Evolutionary conservation across 2,113 vertebrate species (phyloP).

Genomic region (Asarcornis scutulata): DNA sequence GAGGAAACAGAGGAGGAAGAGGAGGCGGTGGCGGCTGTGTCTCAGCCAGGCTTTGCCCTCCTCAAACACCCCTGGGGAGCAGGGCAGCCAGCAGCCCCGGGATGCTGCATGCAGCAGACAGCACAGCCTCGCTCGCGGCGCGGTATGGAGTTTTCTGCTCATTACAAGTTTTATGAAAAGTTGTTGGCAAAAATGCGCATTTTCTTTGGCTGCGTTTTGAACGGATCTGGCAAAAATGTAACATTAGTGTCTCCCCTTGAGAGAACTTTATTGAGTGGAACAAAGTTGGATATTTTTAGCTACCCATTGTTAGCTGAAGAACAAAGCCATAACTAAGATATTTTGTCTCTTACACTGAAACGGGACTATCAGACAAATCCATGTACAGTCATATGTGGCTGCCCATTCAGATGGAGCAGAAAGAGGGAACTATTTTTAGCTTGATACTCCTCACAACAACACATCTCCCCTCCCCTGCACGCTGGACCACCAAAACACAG

Average conservation of each 20-base stretch:
- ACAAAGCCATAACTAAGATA: constrained; percentile 76
- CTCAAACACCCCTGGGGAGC: not conserved
- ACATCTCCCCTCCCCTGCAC: not conserved
- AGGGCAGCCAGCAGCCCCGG: not conserved
- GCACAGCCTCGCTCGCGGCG: not conserved
- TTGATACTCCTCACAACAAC: not conserved
- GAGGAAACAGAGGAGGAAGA: not conserved
- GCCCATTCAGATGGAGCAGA: constrained; percentile 52
- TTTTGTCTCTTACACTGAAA: constrained; percentile 72
- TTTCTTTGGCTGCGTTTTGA: constrained; percentile 64
- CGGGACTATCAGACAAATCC: constrained; percentile 51
- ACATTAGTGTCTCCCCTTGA: constrained; percentile 59
- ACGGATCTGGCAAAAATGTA: constrained; percentile 61
- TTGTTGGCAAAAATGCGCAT: constrained; percentile 59
- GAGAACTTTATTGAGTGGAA: constrained; percentile 72
- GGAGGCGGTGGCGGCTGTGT: not conserved
- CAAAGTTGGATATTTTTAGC: constrained; percentile 76
- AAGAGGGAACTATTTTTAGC: constrained; percentile 55
- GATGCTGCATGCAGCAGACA: not conserved
- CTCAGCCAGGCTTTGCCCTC: not conserved
- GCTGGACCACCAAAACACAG: not conserved
- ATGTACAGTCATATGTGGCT: constrained; percentile 63
- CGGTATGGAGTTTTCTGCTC: constrained; percentile 26
- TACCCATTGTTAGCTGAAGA: constrained; percentile 75
- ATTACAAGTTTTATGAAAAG: constrained; percentile 59